phyloP scores from a whole-genome alignment of 2,113 vertebrate species.

The Atherinomorus stipes region DNA sequence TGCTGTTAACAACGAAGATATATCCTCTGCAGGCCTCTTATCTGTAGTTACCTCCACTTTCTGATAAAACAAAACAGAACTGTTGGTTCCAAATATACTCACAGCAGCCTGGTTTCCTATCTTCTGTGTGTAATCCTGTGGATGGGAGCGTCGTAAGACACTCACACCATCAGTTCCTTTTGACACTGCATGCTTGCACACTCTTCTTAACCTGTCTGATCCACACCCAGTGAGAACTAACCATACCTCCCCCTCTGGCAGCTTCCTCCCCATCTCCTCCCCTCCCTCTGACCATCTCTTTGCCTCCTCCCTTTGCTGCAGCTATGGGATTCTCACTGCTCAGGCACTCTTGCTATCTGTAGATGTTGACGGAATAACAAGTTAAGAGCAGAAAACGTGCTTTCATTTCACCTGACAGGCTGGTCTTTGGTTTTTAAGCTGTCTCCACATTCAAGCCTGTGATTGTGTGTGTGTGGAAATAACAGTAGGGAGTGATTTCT shows the following conservation, averaged over 20 bases:
- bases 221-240: slow-evolving; percentile 69
- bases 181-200: slow-evolving; percentile 36
- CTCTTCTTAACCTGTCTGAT: slow-evolving; percentile 70
- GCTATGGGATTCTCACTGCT: slow-evolving; percentile 55
- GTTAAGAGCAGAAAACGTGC: not conserved
- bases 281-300: slow-evolving; percentile 29
- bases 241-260: slow-evolving; percentile 66
- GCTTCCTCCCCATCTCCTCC: slow-evolving; percentile 43
- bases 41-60: slow-evolving; percentile 1
- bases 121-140: slow-evolving; percentile 33
- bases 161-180: slow-evolving; percentile 39
- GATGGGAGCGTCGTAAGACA: not conserved
- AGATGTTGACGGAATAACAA: slow-evolving; percentile 37
- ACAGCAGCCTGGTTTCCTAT: slow-evolving; percentile 46
- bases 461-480: not conserved
- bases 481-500: slow-evolving; percentile 5
- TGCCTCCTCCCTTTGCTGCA: slow-evolving; percentile 60
- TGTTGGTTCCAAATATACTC: slow-evolving; percentile 54
- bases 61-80: slow-evolving; percentile 4
- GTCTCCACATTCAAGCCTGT: not conserved
- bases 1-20: not conserved
- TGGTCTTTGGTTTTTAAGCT: not conserved
- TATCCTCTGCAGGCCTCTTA: not conserved
- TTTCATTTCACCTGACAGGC: not conserved
- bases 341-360: slow-evolving; percentile 24